Evolutionary conservation across 2,888 invertebrate genomes (phyloP), one percentile per base, ranked within the genome.

Genomic region (Hirudinaria manillensis): DNA sequence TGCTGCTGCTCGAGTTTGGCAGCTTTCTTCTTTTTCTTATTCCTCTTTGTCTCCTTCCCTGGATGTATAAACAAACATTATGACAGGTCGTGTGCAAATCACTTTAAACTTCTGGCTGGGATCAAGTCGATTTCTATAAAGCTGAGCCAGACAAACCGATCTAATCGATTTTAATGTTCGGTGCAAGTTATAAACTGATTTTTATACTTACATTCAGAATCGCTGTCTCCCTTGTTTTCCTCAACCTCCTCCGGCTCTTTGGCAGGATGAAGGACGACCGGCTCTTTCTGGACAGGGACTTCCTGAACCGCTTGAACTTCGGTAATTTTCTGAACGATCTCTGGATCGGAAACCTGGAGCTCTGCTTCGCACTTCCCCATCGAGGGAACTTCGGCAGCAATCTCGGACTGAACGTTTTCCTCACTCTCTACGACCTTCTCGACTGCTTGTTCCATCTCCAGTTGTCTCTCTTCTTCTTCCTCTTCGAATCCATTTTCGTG

Each of bases 21-120:
- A 61, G 4, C 29, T 61, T 61, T 61, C 61, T 61, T 61, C 61
- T 61, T 61, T 16, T 61, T 61, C 61, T 61, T 61, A 61, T 61
- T 61, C 21, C 61, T 61, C 29, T 61, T 61, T 16, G 61, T 61
- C n/a, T 61, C 61, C 10, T 61, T 61, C 61, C 61, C 61, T 61
- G 29, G 4, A 29, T n/a, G n/a, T n/a, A 61, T 6, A 61, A 61
- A 29, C 13, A 61, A 24, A 3, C 24, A 61, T 21, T 29, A 10
- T 61, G 21, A 61, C 7, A 61, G 7, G 7, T 7, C 7, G 24
- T 16, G 13, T 24, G 29, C 4, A 61, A 53, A 53, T 53, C 7
- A 61, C 24, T 61, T 13, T 16, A 61, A 45, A 45, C 10, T 1
- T 45, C 45, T 45, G 45, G 16, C 10, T 45, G 45, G 45, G 16